These are phyloP conservation scores for Loxodonta africana DNA, from an alignment of 2,113 vertebrate species.

Conservation along the genomic window DNA sequence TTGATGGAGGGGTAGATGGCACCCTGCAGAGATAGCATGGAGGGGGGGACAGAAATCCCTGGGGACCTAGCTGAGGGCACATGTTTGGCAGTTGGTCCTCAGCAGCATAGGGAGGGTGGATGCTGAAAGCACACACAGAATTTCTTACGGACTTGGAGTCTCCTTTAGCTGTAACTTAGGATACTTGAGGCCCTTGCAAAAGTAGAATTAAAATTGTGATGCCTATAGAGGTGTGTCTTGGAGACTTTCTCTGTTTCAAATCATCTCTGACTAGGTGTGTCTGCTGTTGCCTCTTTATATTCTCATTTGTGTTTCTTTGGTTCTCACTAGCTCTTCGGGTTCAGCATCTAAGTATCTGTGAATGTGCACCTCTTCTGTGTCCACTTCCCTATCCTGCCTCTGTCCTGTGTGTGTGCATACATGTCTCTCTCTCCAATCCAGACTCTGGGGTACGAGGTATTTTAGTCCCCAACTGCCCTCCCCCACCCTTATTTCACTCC, in stretches of 20 bases:
- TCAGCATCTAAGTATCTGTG: neutral
- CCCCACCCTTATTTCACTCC: neutral
- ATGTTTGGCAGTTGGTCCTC: neutral
- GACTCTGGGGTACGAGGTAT: neutral
- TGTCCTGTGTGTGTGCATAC: fast-evolving
- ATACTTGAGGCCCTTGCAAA: neutral
- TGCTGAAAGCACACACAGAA: neutral
- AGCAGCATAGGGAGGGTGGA: neutral
- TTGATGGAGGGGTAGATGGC: neutral
- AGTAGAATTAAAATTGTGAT: neutral
- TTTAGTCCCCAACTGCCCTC: neutral
- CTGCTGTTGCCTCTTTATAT: neutral
- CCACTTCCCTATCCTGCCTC: neutral
- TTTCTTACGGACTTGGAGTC: neutral
- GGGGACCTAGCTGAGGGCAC: neutral
- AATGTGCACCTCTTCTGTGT: neutral
- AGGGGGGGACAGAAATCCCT: neutral
- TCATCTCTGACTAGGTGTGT: neutral
- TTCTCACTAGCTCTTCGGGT: neutral
- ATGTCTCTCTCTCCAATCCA: neutral
- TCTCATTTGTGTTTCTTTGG: neutral
- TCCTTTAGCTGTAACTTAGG: neutral
- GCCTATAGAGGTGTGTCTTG: neutral
- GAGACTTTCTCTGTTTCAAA: neutral
- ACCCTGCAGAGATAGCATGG: neutral